Base-by-base conservation (phyloP, 2,797 vertebrate species). In the Clarias laeviceps region DNA sequence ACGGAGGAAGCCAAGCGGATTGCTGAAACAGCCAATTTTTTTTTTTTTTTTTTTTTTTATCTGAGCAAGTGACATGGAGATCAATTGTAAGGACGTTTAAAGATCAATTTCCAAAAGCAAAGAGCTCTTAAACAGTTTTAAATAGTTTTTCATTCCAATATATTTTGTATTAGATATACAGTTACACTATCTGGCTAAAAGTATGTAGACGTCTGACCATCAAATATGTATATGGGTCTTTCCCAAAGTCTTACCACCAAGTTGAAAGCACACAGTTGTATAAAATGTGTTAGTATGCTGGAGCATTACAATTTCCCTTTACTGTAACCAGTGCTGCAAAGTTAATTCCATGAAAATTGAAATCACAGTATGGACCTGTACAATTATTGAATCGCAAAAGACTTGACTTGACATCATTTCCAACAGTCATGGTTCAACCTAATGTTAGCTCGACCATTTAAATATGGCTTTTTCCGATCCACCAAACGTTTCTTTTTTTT, bases 11-110 rank as follows among this genome's bases (percentile, higher is more conserved):
- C 64, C 24, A 70, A 62, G 54, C 50, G 37, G 50, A 45, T 68
- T 57, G 86, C 84, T 84, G 82, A 84, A 57, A 56, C 65, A 32
- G 82, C 6, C 29, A 2, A 74, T 14, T 22, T 34, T 5, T 50
- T 50, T 45, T 9, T 9, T 45, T 11, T 11, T 45, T 45, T 45
- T 45, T 45, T 2, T 45, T 45, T 45, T 45, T 45, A 3, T 37
- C 22, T n/a, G 12, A n/a, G 15, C 11, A n/a, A 45, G 24, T 73
- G 37, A 54, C 22, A 68, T 32, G 12, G 4, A 4, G 11, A 12
- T 14, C 22, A 5, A 14, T 45, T 14, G 1, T 45, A 12, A 45
- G 22, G 9, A 15, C 65, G 45, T 45, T 40, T 40, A 4, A 45
- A n/a, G 11, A 22, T 50, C 11, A 45, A n/a, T 45, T 45, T 72